Evolutionary conservation across 2,113 vertebrate species (phyloP).

Genomic region (Epinephelus fuscoguttatus): DNA sequence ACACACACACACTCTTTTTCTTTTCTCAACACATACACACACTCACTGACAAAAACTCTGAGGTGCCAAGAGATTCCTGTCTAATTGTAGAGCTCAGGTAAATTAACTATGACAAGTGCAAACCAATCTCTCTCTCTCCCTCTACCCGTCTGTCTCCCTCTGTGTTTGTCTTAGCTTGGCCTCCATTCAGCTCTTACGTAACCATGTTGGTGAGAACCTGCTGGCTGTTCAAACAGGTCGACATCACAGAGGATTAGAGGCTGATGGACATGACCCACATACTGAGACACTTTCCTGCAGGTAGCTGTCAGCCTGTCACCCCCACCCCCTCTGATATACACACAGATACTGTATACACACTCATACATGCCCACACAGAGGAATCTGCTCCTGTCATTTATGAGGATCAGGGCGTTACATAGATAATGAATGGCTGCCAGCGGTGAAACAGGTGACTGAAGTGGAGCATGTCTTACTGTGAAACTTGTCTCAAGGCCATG

Average conservation of each 20-base stretch:
- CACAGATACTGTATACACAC: constrained; percentile 20
- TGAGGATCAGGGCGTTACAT: constrained; percentile 32
- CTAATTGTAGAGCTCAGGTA: constrained; percentile 63
- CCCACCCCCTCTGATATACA: not conserved
- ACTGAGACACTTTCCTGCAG: constrained; percentile 58
- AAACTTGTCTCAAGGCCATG: constrained; percentile 53
- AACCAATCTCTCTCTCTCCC: constrained; percentile 53
- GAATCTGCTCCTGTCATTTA: constrained; percentile 39
- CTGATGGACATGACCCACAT: constrained; percentile 69
- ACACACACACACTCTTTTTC: not conserved
- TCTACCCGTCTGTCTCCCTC: constrained; percentile 22
- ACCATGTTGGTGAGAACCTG: constrained; percentile 76
- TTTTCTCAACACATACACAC: constrained; percentile 14
- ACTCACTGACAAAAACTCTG: constrained; percentile 1
- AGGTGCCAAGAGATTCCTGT: constrained; percentile 61
- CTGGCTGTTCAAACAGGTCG: constrained; percentile 81
- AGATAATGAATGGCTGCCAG: constrained; percentile 47
- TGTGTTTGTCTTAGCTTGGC: constrained; percentile 63
- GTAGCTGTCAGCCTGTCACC: constrained; percentile 45
- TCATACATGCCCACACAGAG: constrained; percentile 11
- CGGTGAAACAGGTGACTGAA: constrained; percentile 54
- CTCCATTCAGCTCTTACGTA: constrained; percentile 69
- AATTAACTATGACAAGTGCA: constrained; percentile 64
- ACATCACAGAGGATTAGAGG: constrained; percentile 70
- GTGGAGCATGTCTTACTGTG: constrained; percentile 18